Base-by-base conservation (phyloP, 2,113 vertebrate genomes). In the Stigmatopora nigra region DNA sequence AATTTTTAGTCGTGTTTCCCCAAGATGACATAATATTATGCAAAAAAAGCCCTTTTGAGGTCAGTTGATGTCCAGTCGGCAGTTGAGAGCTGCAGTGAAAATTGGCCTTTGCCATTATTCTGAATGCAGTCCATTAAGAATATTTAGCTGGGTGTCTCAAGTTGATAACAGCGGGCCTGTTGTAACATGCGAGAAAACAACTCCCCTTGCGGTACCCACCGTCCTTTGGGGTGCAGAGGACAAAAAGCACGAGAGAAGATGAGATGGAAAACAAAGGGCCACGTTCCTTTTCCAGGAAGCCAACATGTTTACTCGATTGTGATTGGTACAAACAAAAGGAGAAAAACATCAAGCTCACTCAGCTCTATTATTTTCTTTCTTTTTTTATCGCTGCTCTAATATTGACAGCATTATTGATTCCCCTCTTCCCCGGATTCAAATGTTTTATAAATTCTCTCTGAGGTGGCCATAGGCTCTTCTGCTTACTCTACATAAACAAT, bases 301-400 rank as follows among this genome's bases (percentile, higher is more conserved):
- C 67, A 88, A 78, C 84, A 88, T 86, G 86, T 89, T 88, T 87
- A 87, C 76, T 81, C 74, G 68, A 38, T 68, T 69, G 74, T 73
- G 73, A 84, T 0, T 36, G 81, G 85, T 68, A 57, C 67, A 70
- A 63, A 74, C 73, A 65, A 69, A 65, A 52, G 31, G n/a, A 31
- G 60, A 44, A 77, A 70, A 80, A 83, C 69, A 80, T 79, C 35
- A 53, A 61, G 55, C 66, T 57, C 56, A 25, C 53, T 76, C 14
- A 64, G 20, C 10, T 69, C 10, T 72, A 49, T 78, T 68, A 44
- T 51, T 15, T 46, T 61, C 19, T 60, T 38, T 55, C 53, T 70
- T 55, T 59, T 70, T 68, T 65, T 11, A 51, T 31, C 36, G 52
- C 56, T 67, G 9, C n/a, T 49, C 25, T 48, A 56, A 62, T 44